These are phyloP conservation scores for Drosophila anceps DNA, from an alignment of 2,888 invertebrate genomes.

Conservation along the genomic window DNA sequence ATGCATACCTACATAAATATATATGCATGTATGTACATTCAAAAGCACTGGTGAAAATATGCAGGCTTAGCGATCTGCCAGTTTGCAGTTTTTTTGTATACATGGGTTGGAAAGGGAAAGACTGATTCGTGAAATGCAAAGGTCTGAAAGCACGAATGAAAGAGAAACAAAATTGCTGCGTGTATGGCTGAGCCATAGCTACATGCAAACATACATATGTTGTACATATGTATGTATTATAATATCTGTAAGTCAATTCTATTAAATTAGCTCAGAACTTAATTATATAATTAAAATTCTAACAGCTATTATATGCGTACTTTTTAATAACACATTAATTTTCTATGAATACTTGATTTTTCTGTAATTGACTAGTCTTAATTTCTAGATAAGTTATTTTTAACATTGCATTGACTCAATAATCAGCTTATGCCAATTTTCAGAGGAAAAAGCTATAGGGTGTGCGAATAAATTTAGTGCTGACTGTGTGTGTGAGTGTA, in stretches of 20 bases:
- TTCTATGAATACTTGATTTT: not conserved
- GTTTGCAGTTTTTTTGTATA: not conserved
- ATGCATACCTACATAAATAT: too few species aligned
- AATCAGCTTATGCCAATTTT: not conserved
- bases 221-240: not conserved
- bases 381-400: not conserved
- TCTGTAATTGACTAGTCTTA: not conserved
- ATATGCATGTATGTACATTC: not conserved
- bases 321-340: not conserved
- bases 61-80: too few species aligned
- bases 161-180: not conserved
- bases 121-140: not conserved
- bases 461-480: constrained; percentile 1
- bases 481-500: not conserved
- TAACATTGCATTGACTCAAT: not conserved
- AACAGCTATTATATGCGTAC: not conserved
- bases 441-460: not conserved
- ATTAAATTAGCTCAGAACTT: not conserved
- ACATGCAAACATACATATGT: not conserved
- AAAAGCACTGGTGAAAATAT: not conserved
- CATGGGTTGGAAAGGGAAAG: not conserved
- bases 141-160: not conserved
- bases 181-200: too few species aligned
- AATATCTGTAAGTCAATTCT: not conserved
- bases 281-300: not conserved